A percentile compares a stretch with the other conserved stretches of the same genome.
Evolutionary conservation across 2,888 invertebrate species (phyloP).

Genomic region (Euplexia lucipara): DNA sequence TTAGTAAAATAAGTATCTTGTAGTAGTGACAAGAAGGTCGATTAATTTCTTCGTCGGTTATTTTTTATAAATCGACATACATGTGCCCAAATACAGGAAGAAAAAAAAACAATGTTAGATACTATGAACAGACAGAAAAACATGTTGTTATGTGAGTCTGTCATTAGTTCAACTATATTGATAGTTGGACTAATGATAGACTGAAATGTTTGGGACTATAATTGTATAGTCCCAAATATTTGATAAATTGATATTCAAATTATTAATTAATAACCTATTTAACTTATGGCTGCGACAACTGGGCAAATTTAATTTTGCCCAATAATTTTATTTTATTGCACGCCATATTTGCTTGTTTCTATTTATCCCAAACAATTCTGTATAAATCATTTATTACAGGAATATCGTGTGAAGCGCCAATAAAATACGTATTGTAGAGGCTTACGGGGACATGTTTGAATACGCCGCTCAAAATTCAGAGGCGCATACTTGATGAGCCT

Average conservation of each 20-base stretch:
- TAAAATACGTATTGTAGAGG: slow-evolving; percentile 74
- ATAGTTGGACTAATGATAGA: too few relatives aligned
- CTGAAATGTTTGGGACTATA: too few relatives aligned
- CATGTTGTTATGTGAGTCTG: neutral
- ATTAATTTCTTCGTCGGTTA: too few relatives aligned
- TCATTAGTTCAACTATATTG: slow-evolving; percentile 1
- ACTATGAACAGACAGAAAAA: neutral
- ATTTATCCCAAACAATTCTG: slow-evolving; percentile 32
- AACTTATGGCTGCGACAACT: neutral
- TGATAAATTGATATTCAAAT: neutral
- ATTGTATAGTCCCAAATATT: neutral
- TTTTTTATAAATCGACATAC: too few relatives aligned
- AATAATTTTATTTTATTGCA: neutral
- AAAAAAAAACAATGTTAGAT: neutral
- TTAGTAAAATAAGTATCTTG: too few relatives aligned
- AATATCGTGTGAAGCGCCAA: slow-evolving; percentile 57
- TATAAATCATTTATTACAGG: slow-evolving; percentile 49
- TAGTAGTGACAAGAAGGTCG: too few relatives aligned
- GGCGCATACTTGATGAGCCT: slow-evolving; percentile 79
- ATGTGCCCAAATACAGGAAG: neutral
- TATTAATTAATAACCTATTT: neutral
- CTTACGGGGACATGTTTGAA: slow-evolving; percentile 75
- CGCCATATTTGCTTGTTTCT: slow-evolving; percentile 8
- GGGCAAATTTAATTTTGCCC: neutral
- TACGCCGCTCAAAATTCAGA: slow-evolving; percentile 76